These are phyloP conservation scores for Cyanistes caeruleus DNA, from an alignment of 2,113 vertebrate species.

Conservation along the genomic window DNA sequence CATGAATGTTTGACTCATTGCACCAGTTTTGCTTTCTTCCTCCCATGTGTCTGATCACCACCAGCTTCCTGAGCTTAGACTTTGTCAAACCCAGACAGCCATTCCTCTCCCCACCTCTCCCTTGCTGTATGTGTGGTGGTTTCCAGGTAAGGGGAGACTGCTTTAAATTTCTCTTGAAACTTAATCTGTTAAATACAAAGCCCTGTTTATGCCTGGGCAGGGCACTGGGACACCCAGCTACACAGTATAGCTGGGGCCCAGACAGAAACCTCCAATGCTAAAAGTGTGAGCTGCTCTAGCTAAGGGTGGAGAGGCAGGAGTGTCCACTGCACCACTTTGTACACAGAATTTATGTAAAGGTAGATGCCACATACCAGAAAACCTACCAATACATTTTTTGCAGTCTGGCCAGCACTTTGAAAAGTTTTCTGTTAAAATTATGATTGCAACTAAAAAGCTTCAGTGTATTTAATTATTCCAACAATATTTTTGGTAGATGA, in stretches of 20 bases:
- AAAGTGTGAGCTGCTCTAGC: neutral
- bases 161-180: neutral
- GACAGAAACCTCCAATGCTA: neutral
- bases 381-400: neutral
- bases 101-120: neutral
- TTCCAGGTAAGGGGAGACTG: neutral
- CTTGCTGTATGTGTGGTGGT: rapidly evolving
- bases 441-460: neutral
- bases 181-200: neutral
- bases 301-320: neutral
- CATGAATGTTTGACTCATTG: neutral
- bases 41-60: neutral
- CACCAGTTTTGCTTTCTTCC: neutral
- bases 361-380: neutral
- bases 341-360: neutral
- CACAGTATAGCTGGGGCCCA: neutral
- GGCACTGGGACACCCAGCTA: neutral
- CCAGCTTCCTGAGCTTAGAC: neutral
- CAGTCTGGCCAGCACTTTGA: neutral
- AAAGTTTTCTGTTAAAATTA: neutral
- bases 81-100: neutral
- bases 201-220: neutral
- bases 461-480: neutral
- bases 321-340: neutral
- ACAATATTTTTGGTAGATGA: neutral